Percentiles rank a stretch among this genome's conserved stretches.
These are phyloP conservation scores for Gibbula magus DNA, from an alignment of 2,888 invertebrate species.

Conservation along the genomic window DNA sequence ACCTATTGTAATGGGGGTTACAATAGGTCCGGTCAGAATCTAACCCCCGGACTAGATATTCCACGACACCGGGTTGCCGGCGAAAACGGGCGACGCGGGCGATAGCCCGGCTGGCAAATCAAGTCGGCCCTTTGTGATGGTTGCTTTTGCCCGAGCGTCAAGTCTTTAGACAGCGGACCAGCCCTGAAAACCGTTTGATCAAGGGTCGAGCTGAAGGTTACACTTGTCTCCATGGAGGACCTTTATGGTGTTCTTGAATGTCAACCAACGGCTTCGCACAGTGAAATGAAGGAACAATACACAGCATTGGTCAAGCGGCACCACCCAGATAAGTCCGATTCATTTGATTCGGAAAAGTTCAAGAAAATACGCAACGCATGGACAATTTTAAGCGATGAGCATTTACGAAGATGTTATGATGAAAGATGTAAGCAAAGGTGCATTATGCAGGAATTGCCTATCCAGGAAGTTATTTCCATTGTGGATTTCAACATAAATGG, in stretches of 20 bases:
- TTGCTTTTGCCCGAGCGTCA: too few species aligned
- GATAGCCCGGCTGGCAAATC: too few species aligned
- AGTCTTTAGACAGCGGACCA: too few species aligned
- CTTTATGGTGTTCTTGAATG: conserved; percentile 52
- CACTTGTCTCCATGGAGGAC: conserved; percentile 62
- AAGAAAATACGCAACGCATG: conserved; percentile 60
- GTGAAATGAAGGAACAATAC: conserved; percentile 52
- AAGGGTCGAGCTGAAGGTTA: too few species aligned
- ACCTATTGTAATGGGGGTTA: too few species aligned
- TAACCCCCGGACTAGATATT: too few species aligned
- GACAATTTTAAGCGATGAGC: conserved; percentile 60
- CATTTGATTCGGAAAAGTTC: conserved; percentile 35
- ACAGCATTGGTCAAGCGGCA: conserved; percentile 49
- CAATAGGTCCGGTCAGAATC: too few species aligned
- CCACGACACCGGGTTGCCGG: too few species aligned
- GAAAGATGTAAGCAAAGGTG: conserved; percentile 61
- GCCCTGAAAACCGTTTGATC: too few species aligned
- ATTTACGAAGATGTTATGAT: conserved; percentile 60
- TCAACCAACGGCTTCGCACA: conserved; percentile 38
- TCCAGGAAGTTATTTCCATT: conserved; percentile 65
- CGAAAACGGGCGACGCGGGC: too few species aligned
- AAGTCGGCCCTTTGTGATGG: too few species aligned
- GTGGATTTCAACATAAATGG: conserved; percentile 56
- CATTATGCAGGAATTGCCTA: conserved; percentile 62
- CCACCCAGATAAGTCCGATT: conserved; percentile 57